These are phyloP conservation scores for Marmota flaviventris DNA, from an alignment of 2,113 vertebrate genomes.

Conservation along the genomic window DNA sequence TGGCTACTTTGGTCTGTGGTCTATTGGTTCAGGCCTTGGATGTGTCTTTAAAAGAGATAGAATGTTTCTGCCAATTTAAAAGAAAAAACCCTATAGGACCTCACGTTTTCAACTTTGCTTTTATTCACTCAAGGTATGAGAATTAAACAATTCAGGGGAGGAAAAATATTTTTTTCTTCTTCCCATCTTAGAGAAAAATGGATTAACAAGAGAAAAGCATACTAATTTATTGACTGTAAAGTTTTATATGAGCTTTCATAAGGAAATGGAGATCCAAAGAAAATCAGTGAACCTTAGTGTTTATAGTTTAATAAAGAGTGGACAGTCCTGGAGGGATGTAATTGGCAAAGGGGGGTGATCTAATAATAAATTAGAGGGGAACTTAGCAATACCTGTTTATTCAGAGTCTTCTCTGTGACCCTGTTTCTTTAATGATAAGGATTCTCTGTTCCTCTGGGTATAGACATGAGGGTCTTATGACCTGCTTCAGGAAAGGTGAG, in stretches of 20 bases:
- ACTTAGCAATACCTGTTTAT: not conserved
- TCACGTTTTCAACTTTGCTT: slow-evolving; percentile 50
- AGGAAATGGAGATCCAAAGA: not conserved
- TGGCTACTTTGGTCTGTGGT: slow-evolving; percentile 80
- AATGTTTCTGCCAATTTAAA: slow-evolving; percentile 80
- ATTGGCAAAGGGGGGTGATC: not conserved
- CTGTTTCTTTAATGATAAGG: not conserved
- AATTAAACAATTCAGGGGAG: not conserved
- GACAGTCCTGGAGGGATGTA: not conserved
- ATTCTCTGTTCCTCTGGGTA: not conserved
- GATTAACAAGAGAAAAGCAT: not conserved
- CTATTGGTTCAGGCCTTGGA: slow-evolving; percentile 80
- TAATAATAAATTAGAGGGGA: not conserved
- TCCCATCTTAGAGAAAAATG: not conserved
- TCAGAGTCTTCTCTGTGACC: not conserved
- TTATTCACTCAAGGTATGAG: not conserved
- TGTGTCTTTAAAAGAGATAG: slow-evolving; percentile 79
- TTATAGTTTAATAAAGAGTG: not conserved
- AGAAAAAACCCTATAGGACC: not conserved
- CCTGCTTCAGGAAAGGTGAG: not conserved
- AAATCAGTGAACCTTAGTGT: not conserved
- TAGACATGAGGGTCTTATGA: not conserved
- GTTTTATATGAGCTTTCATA: not conserved
- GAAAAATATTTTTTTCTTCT: not conserved
- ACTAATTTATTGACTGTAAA: not conserved